Evolutionary conservation across 2,113 vertebrate genomes (phyloP), one percentile per base, ranked within the genome.

Genomic region (Merops nubicus): DNA sequence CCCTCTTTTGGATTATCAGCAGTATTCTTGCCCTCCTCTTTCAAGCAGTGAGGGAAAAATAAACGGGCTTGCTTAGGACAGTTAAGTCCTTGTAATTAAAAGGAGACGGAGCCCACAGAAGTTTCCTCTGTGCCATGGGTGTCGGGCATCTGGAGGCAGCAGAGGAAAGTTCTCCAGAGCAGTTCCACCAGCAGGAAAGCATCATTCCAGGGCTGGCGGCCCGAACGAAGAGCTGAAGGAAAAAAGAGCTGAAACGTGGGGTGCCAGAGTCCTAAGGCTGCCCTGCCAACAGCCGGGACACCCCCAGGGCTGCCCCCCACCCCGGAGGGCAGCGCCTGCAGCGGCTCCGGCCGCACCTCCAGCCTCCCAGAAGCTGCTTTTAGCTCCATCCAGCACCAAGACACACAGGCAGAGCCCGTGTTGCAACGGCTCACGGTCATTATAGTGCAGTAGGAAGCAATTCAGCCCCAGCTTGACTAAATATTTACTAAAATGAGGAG

Each of bases 221-320:
- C 12, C 12, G 4, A 18, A 0, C 11, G 15, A 38, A 36, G 3
- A 0, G 3, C 54, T 12, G 48, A 31, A 62, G 51, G 50, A 53
- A 51, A 12, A 34, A 70, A n/a, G 11, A 6, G 38, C 8, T 3
- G 1, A 14, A 20, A 6, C 0, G 6, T 1, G 40, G 74, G 57
- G 33, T 21, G 48, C 7, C 11, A 1, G 13, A 6, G 15, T 6
- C 25, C 28, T 19, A 2, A 47, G 2, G 0, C 28, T 20, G 62
- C 14, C 38, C 81, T 23, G 4, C 18, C 5, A 36, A 5, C 26
- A 12, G n/a, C 23, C 54, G 18, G 0, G 4, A 5, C 15, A 12
- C 14, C 38, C 62, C 79, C 73, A 9, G 0, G 5, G 38, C 38
- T 31, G 57, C 42, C 40, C 23, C 34, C 12, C 1, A 20, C 45